Evolutionary conservation across 2,888 invertebrate species (phyloP).

Genomic region (Spodoptera littoralis): DNA sequence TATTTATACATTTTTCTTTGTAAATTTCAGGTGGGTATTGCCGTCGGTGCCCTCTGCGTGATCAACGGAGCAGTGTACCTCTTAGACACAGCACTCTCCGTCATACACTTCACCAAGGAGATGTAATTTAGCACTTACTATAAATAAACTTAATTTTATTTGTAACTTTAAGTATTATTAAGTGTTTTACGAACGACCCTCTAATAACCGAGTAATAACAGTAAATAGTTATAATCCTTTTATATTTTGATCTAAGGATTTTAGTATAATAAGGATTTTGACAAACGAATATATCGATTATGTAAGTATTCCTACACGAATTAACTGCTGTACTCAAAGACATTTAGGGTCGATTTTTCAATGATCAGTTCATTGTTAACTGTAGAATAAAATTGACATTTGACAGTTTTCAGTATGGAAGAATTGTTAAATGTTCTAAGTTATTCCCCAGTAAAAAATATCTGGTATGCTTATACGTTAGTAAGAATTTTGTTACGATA

Average conservation of each 20-base stretch:
- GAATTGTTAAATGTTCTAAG: too few species aligned
- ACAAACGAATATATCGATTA: constrained; percentile 3
- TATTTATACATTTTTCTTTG: background rate
- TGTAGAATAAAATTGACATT: too few species aligned
- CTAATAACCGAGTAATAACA: constrained; percentile 4
- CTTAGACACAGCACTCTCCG: constrained; percentile 93
- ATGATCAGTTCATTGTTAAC: too few species aligned
- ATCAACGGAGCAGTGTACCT: constrained; percentile 94
- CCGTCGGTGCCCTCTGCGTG: constrained; percentile 94
- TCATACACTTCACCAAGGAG: constrained; percentile 92
- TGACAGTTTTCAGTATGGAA: too few species aligned
- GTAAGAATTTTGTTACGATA: too few species aligned
- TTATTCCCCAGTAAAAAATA: too few species aligned
- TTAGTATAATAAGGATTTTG: background rate
- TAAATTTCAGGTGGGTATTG: constrained; percentile 91
- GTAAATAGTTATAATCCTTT: constrained; percentile 4
- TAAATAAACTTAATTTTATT: constrained; percentile 52
- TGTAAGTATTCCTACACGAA: background rate
- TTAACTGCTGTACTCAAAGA: too few species aligned
- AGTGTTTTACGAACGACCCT: constrained; percentile 36
- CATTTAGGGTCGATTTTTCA: too few species aligned
- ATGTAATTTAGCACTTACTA: constrained; percentile 76
- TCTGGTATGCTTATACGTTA: too few species aligned
- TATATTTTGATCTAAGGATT: constrained; percentile 5
- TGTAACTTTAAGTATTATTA: constrained; percentile 53